Base-by-base conservation (phyloP, 2,113 vertebrate genomes). In the Oreochromis spilurus region DNA sequence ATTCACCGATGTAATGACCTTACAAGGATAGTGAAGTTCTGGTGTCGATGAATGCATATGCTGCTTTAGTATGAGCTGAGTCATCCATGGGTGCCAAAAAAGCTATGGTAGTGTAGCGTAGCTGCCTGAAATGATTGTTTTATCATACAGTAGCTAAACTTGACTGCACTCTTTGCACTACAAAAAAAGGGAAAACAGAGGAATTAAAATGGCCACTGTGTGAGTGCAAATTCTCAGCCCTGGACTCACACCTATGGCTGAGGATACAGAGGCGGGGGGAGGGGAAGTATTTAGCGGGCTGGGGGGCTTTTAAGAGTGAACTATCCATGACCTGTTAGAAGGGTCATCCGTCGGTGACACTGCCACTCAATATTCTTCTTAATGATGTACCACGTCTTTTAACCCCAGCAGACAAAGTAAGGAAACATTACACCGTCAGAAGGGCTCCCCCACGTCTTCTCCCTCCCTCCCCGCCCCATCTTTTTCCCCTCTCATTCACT, bases 251-350 rank as follows among this genome's bases (percentile, higher is more conserved):
- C 85, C 83, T 89, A 82, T 48, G 48, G 19, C 58, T 84, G 83
- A 82, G 82, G 81, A 81, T 80, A 75, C 13, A 72, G 54, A 53
- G 48, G 60, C 5, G 4, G 21, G 58, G 80, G 84, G 54, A 2
- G 13, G 90, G 79, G 34, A 12, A 38, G 62, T 84, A 78, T 86
- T 89, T 87, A 84, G 82, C 40, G 31, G 48, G 82, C 79, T 72
- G 55, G 60, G 58, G 57, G 48, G 85, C 31, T 38, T 81, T 83
- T 88, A 87, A 84, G 88, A 58, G 72, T 96, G 95, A 96, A 96
- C 96, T 96, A 92, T 93, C 81, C 78, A 55, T 94, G 95, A 96
- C 95, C 95, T 92, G 87, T 88, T 81, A 38, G 84, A 81, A 70
- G 85, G 92, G 94, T 94, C 92, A 92, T 82, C 89, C 83, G 79